Evolutionary conservation across 2,888 invertebrate species (phyloP), one percentile per base, ranked within the genome.

Genomic region (Cheilosia variabilis): DNA sequence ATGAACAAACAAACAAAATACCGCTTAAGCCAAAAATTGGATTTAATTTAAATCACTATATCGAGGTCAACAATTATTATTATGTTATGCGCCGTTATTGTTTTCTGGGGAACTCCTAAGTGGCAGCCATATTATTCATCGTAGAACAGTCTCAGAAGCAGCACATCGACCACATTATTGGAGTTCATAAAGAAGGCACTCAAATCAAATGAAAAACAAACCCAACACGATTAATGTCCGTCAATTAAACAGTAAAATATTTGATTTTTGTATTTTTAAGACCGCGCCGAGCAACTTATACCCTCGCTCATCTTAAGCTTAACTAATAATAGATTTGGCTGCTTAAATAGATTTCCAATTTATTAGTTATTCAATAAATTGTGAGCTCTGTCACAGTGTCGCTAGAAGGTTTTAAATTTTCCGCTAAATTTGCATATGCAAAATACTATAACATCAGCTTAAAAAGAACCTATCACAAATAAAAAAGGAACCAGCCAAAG

Each of bases 1-100:
- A 22, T 50, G 17, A 17, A 19, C 50, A n/a, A 10, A 24, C 4
- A 10, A 22, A 27, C 27, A 7, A 52, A 52, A 13, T 24, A 52
- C 19, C 13, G 24, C 7, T 45, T 7, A 45, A 24, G 13, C 13
- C 0, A 24, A 7, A 62, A 47, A 19, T 45, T 31, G 47, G 77
- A 83, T 83, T 78, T 73, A 73, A 83, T 83, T 78, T 78, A 83
- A 83, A 78, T 83, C 83, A 78, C 83, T 41, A 45, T 78, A 83
- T 78, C 78, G 83, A 78, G 83, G 83, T 83, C 83, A 83, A 73
- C 68, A 83, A 83, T 83, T 78, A 83, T 83, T 82, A 73, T 78
- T 78, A 66, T 68, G 63, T 41, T 82, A 55, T 62, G 73, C 50
- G 57, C 7, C 55, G 58, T 77, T 60, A 55, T 65, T 82, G 69